These are phyloP conservation scores for Drosophila incognita DNA, from an alignment of 2,888 invertebrate species.

Conservation along the genomic window DNA sequence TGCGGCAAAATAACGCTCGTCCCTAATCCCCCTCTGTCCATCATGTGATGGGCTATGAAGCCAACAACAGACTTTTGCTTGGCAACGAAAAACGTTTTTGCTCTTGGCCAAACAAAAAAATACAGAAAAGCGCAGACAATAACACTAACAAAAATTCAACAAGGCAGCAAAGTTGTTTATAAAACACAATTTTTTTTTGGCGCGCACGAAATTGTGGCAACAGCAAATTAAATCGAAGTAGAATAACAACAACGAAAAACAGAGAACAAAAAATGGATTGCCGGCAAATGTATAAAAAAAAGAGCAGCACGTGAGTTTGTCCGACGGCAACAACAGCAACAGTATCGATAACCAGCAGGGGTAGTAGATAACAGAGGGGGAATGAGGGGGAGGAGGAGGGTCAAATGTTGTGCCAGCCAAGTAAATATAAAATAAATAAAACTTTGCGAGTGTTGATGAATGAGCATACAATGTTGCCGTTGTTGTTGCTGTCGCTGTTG, in stretches of 20 bases:
- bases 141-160: conserved; percentile 37
- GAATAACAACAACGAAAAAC: conserved; percentile 31
- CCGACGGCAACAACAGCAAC: conserved; percentile 18
- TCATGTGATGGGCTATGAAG: conserved; percentile 20
- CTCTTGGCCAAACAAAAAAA: conserved; percentile 24
- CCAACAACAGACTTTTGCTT: conserved; percentile 51
- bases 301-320: conserved; percentile 65
- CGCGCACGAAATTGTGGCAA: conserved; percentile 46
- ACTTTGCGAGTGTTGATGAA: conserved; percentile 71
- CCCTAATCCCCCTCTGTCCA: conserved; percentile 8
- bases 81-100: conserved; percentile 62
- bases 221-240: conserved; percentile 58
- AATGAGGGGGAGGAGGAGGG: neutral
- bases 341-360: conserved; percentile 42
- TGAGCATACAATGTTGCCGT: conserved; percentile 47
- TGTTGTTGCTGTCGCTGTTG: conserved; percentile 48
- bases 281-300: conserved; percentile 38
- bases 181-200: conserved; percentile 54
- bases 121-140: neutral
- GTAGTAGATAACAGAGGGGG: neutral
- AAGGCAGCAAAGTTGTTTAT: conserved; percentile 56
- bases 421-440: conserved; percentile 53
- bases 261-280: conserved; percentile 27
- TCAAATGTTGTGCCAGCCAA: conserved; percentile 55
- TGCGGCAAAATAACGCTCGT: conserved; percentile 20